Evolutionary conservation across 2,113 vertebrate species (phyloP).

Genomic region (Urocitellus parryii): DNA sequence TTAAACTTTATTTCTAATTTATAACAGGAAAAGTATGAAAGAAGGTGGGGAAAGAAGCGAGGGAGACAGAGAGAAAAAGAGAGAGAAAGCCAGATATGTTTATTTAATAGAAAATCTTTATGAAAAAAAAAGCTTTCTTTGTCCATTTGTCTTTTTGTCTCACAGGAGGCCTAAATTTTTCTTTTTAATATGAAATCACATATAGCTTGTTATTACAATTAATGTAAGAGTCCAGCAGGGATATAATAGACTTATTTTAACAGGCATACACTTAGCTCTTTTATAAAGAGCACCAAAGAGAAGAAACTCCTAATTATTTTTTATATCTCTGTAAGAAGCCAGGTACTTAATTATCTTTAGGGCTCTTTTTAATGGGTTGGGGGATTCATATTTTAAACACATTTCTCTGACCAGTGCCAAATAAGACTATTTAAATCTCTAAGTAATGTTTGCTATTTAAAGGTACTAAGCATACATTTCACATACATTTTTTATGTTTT

Average conservation of each 20-base stretch:
- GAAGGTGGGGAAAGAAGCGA: neutral
- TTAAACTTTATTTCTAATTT: constrained; percentile 76
- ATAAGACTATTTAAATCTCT: neutral
- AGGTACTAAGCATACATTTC: neutral
- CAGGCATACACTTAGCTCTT: neutral
- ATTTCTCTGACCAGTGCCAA: neutral
- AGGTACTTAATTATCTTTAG: constrained; percentile 11
- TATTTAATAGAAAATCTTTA: neutral
- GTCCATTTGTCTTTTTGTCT: constrained; percentile 52
- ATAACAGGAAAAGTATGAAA: neutral
- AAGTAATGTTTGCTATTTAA: neutral
- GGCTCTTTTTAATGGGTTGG: neutral
- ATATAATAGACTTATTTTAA: constrained; percentile 54
- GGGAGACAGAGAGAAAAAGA: neutral
- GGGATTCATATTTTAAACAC: constrained; percentile 5
- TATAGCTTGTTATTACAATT: constrained; percentile 53
- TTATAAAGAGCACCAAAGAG: neutral
- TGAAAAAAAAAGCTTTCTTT: constrained; percentile 53
- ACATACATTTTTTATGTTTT: neutral
- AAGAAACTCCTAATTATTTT: constrained; percentile 11
- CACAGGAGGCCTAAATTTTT: neutral
- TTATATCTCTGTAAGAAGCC: neutral
- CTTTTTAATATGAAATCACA: constrained; percentile 56
- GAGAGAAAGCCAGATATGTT: neutral
- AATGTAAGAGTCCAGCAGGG: neutral